Evolutionary conservation across 2,113 vertebrate species (phyloP).

Genomic region (Circaetus cinerascens): DNA sequence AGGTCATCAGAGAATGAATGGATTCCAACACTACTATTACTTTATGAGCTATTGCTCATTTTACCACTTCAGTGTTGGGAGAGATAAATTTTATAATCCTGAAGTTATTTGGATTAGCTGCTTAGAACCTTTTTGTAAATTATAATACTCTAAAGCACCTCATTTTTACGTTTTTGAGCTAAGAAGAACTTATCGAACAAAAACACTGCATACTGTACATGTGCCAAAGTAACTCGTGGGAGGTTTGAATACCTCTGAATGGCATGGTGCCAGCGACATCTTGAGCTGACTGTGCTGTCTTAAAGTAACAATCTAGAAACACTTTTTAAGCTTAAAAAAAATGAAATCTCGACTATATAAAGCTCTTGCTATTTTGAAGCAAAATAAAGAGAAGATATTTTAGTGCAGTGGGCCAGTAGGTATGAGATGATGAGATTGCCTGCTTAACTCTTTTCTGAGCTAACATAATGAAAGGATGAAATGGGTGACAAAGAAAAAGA

Average conservation of each 20-base stretch:
- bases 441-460: neutral
- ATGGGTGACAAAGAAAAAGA: neutral
- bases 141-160: neutral
- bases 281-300: conserved; percentile 28
- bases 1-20: conserved; percentile 3
- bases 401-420: neutral
- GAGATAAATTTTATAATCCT: conserved; percentile 46
- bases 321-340: neutral
- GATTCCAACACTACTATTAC: conserved; percentile 20
- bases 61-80: neutral
- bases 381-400: neutral
- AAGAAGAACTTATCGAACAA: neutral
- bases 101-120: conserved; percentile 33
- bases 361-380: neutral
- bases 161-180: neutral
- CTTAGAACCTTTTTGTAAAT: conserved; percentile 41
- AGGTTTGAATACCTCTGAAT: conserved; percentile 33
- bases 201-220: neutral
- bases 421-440: neutral
- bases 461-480: neutral
- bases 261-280: neutral
- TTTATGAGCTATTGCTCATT: conserved; percentile 48
- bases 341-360: neutral
- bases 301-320: neutral
- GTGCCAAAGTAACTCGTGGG: conserved; percentile 21